These are phyloP conservation scores for Luperina testacea DNA, from an alignment of 2,888 invertebrate species.

Conservation along the genomic window DNA sequence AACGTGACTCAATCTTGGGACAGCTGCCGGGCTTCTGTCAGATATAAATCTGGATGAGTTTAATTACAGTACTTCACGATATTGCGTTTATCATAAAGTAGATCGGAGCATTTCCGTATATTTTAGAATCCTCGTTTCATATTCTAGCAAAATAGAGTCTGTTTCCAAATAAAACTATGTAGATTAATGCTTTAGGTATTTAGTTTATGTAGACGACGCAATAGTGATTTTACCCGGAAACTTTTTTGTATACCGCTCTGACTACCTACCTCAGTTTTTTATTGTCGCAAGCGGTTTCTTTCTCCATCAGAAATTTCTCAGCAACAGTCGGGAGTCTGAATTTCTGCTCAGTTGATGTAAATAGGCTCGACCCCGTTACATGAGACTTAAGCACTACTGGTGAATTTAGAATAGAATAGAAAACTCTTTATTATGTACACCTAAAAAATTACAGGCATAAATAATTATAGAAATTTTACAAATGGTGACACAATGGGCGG, in stretches of 20 bases:
- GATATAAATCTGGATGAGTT: constrained; percentile 72
- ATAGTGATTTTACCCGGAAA: neutral
- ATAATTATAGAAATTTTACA: too few relatives aligned
- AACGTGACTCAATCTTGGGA: constrained; percentile 52
- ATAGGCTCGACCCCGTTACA: neutral
- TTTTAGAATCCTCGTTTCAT: constrained; percentile 21
- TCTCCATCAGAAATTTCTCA: neutral
- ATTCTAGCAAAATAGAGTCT: neutral
- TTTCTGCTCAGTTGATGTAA: neutral
- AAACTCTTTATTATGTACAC: too few relatives aligned
- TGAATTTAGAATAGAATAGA: too few relatives aligned
- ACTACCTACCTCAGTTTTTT: neutral
- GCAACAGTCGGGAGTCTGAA: neutral
- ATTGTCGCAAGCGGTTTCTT: neutral
- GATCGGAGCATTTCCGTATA: constrained; percentile 33
- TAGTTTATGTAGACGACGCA: neutral
- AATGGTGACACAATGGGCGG: too few relatives aligned
- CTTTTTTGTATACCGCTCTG: neutral
- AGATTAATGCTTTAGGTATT: neutral
- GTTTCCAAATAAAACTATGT: constrained; percentile 1
- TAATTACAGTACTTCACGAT: constrained; percentile 65
- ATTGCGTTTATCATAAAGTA: constrained; percentile 54
- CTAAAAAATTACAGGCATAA: too few relatives aligned
- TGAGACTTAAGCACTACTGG: neutral
- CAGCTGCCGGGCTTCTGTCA: constrained; percentile 73